These are phyloP conservation scores for Vireo altiloquus DNA, from an alignment of 2,113 vertebrate species.

Conservation along the genomic window DNA sequence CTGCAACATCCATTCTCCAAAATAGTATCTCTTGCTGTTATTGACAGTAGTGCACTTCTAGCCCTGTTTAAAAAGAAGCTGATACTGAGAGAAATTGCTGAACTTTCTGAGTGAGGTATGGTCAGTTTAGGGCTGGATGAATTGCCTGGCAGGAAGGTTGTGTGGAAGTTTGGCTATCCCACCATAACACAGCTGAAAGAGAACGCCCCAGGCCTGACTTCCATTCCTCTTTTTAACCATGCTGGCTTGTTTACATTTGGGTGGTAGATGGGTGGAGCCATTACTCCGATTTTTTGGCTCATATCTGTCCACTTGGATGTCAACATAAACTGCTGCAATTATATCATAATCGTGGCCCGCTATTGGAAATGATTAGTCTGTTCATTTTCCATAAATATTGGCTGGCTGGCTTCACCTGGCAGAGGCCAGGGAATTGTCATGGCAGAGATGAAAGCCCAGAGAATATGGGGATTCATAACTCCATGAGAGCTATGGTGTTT, in stretches of 20 bases:
- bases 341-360: slow-evolving; percentile 35
- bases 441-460: slow-evolving; percentile 57
- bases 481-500: slow-evolving; percentile 42
- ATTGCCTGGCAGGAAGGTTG: not conserved
- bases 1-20: not conserved
- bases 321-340: slow-evolving; percentile 46
- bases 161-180: not conserved
- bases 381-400: slow-evolving; percentile 37
- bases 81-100: not conserved
- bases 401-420: slow-evolving; percentile 63
- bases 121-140: not conserved
- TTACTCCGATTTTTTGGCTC: slow-evolving; percentile 64
- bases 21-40: not conserved
- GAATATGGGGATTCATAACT: slow-evolving; percentile 52
- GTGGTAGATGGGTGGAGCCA: slow-evolving; percentile 38
- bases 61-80: not conserved
- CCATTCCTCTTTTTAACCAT: slow-evolving; percentile 3
- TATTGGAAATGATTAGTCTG: slow-evolving; percentile 65
- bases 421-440: slow-evolving; percentile 56
- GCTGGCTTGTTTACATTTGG: slow-evolving; percentile 46
- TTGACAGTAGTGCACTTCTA: not conserved
- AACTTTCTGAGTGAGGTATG: not conserved
- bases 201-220: not conserved
- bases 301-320: slow-evolving; percentile 34
- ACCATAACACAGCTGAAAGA: not conserved